Conservation (phyloP, 1,140 invertebrate genomes). For the Teleogryllus occipitalis region DNA sequence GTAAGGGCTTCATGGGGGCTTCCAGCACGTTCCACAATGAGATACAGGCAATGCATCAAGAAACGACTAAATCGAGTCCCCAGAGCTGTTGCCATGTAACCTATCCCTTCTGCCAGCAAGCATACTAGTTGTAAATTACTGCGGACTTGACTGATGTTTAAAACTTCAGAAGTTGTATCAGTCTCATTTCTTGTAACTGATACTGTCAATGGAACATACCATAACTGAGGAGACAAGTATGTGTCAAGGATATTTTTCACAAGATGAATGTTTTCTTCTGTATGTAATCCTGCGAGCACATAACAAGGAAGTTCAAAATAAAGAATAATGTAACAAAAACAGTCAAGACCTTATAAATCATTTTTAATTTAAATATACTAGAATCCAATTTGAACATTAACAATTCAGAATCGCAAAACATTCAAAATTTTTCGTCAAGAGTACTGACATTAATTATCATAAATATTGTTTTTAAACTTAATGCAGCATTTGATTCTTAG, state of each 20-base stretch:
- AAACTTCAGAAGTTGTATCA: conserved; percentile 22
- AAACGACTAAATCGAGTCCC: conserved; percentile 33
- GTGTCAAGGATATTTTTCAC: conserved; percentile 41
- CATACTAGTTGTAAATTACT: conserved; percentile 50
- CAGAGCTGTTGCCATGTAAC: conserved; percentile 44
- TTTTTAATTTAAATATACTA: neutral
- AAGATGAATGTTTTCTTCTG: conserved; percentile 24
- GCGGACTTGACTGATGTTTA: conserved; percentile 41
- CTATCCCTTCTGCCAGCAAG: conserved; percentile 53
- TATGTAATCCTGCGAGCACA: neutral
- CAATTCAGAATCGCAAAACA: neutral
- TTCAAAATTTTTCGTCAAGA: neutral
- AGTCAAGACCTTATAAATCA: neutral
- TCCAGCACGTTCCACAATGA: conserved; percentile 58
- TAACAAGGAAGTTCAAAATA: neutral
- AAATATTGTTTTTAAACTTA: neutral
- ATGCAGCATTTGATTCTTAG: neutral
- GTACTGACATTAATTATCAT: neutral
- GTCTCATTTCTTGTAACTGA: neutral
- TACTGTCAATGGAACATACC: conserved; percentile 46
- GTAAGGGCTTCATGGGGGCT: conserved; percentile 44
- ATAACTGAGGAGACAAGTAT: conserved; percentile 46
- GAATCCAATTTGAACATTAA: neutral
- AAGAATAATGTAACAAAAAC: neutral
- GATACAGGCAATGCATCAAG: conserved; percentile 53